Base-by-base conservation (phyloP, 2,888 invertebrate genomes). In the Scaptomyza parva region DNA sequence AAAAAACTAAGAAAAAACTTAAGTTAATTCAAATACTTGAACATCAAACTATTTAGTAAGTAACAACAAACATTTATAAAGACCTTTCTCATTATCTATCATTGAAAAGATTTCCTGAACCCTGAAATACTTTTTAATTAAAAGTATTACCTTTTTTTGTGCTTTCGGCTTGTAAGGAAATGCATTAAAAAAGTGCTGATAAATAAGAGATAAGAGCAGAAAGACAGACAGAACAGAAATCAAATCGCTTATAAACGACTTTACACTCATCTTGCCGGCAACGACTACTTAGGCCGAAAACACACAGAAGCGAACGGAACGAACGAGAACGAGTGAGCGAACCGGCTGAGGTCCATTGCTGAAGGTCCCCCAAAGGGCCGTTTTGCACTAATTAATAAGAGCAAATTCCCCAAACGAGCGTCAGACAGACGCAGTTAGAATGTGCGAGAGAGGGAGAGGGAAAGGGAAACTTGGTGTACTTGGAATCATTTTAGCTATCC, bases 351-450 rank as follows among this genome's bases (percentile, higher is more conserved):
- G 57, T 77, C 40, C 40, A 37, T 61, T 61, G 63, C 45, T n/a
- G n/a, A n/a, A n/a, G n/a, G 61, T 64, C 70, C 86, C 84, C 84
- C 88, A 76, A 88, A 88, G 88, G 84, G 86, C 88, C 88, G 76
- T 85, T 85, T 85, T 85, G 84, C 85, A 81, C 88, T 85, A 85
- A 85, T 85, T 85, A 85, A 85, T 85, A 85, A 88, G 81, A 78
- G 85, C 70, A 78, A 88, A 85, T 88, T 78, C 84, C 81, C 84
- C 70, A 70, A 66, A 70, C 76, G 60, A 70, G 47, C 59, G 39
- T 47, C 58, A 52, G 70, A 76, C 61, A 58, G 72, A 66, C n/a
- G 47, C 45, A 48, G 52, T 68, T n/a, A n/a, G n/a, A n/a, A n/a
- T n/a, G n/a, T n/a, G n/a, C n/a, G 55, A 47, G 55, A 44, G 47